Evolutionary conservation across 2,888 invertebrate genomes (phyloP).

Genomic region (Platyscelio sp.): DNA sequence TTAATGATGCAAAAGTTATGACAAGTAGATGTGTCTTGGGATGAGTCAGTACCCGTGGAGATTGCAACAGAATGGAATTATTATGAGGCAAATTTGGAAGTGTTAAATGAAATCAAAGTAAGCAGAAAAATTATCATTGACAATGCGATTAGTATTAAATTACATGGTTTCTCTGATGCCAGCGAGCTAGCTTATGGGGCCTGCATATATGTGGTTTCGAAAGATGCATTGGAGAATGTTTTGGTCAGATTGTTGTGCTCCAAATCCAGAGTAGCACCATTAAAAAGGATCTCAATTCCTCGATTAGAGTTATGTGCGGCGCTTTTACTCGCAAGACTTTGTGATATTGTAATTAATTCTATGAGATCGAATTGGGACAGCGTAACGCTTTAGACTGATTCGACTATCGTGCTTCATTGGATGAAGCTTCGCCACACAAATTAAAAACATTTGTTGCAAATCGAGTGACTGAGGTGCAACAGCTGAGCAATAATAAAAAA

Average conservation of each 20-base stretch:
- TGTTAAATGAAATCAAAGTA: background rate
- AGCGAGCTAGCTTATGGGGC: background rate
- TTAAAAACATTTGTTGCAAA: constrained; percentile 1
- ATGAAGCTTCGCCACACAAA: background rate
- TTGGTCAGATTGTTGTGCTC: background rate
- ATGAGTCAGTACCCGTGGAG: background rate
- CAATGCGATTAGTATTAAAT: background rate
- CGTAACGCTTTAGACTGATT: background rate
- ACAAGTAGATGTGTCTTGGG: background rate
- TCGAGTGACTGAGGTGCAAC: background rate
- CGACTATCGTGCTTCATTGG: background rate
- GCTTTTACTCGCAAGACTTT: background rate
- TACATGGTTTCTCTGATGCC: background rate
- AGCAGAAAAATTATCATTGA: background rate
- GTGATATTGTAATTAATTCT: background rate
- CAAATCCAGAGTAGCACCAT: background rate
- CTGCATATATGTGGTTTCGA: background rate
- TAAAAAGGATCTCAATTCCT: background rate
- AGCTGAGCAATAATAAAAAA: background rate
- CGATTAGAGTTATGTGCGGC: background rate
- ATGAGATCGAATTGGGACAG: background rate
- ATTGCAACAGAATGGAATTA: background rate
- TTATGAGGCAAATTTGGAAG: background rate
- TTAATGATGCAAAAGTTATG: constrained; percentile 1
- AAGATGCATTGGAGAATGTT: background rate